Percentiles rank a stretch among this genome's conserved stretches.
Evolutionary conservation across 2,113 vertebrate species (phyloP).

Genomic region (Eulemur rufifrons): DNA sequence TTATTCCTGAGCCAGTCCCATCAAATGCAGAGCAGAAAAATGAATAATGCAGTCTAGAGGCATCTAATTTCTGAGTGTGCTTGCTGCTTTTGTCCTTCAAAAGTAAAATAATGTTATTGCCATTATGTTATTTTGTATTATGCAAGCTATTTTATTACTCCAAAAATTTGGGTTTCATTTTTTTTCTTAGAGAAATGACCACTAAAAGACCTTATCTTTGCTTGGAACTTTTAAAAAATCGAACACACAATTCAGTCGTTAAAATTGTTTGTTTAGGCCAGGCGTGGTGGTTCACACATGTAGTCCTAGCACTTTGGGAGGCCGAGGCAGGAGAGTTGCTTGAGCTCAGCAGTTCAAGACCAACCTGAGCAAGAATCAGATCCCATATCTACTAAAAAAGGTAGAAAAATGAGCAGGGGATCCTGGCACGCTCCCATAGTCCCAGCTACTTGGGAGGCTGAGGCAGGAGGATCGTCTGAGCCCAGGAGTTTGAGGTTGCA

Average conservation of each 20-base stretch:
- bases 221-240: not conserved
- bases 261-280: not conserved
- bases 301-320: no score
- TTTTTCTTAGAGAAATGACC: slow-evolving; percentile 24
- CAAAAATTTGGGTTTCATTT: not conserved
- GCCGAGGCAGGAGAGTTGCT: no score
- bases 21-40: not conserved
- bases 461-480: not conserved
- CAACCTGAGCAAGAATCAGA: not conserved
- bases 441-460: not conserved
- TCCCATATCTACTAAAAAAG: not conserved
- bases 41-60: not conserved
- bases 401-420: not conserved
- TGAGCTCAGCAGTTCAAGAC: not conserved
- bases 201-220: not conserved
- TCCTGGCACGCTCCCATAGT: not conserved
- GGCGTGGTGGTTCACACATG: no score
- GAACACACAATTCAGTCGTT: not conserved
- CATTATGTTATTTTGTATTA: slow-evolving; percentile 20
- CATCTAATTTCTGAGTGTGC: not conserved
- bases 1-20: not conserved
- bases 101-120: slow-evolving; percentile 5
- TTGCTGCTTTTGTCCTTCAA: not conserved
- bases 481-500: not conserved
- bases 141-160: not conserved